Base-by-base conservation (phyloP, 2,888 invertebrate genomes). In the Leptopilina drosophilae region DNA sequence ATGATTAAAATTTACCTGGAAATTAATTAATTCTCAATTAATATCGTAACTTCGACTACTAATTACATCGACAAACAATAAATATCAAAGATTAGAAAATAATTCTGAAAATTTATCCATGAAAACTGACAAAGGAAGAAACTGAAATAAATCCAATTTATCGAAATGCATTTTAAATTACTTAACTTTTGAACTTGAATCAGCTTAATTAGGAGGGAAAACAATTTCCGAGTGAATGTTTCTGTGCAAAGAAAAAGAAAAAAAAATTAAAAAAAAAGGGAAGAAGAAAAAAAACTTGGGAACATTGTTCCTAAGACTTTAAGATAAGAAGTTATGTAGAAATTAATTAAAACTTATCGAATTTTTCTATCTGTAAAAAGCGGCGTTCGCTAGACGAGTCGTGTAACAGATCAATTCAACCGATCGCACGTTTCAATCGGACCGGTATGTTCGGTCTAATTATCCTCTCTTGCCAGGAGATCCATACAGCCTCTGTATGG, bases 401-500 rank as follows among this genome's bases (percentile, higher is more conserved):
- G 80, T 82, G 78, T 81, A 82, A 84, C 84, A 73, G 82, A 82
- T 84, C 82, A 82, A 84, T 84, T 82, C 79, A 81, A 80, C 81
- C 82, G 84, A 84, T 84, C 84, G 80, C 82, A 84, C 82, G 82
- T 82, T 84, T 84, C 82, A 84, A 84, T 84, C 84, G 79, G 77
- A 80, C 77, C 80, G 82, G 79, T 78, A 83, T 79, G 82, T 83
- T 82, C 83, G 82, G 80, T 85, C 88, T 88, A 88, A 88, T 88
- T 88, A 88, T 87, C 87, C 49, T 49, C 85, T 85, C 81, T 84
- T 81, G 83, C 82, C 33, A 82, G 82, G 81, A 81, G 82, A 81
- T 80, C 82, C 83, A 82, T 80, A 83, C 82, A 80, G 80, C 80
- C 83, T 84, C 84, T 82, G 80, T 82, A 80, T 62, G 62, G 62